A percentile compares a stretch with the other conserved stretches of the same genome.
These are phyloP conservation scores for Tethea ocularis DNA, from an alignment of 2,888 invertebrate genomes.

Conservation along the genomic window DNA sequence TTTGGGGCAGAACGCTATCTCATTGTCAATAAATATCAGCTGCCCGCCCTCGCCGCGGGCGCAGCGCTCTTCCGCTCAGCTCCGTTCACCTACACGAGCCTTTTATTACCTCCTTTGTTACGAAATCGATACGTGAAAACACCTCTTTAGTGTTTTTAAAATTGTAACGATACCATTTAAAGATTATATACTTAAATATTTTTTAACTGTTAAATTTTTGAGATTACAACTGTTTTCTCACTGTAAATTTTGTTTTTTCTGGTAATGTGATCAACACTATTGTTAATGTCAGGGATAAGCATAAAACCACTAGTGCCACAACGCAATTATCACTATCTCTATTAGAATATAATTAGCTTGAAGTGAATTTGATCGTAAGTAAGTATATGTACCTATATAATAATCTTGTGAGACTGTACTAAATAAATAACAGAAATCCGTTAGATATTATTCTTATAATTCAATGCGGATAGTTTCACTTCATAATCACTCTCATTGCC, in stretches of 20 bases:
- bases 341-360: too few species aligned
- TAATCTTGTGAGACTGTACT: not conserved
- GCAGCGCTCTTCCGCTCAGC: slow-evolving; percentile 36
- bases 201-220: not conserved
- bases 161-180: slow-evolving; percentile 32
- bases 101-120: slow-evolving; percentile 51
- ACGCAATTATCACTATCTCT: too few species aligned
- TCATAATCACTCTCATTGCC: slow-evolving; percentile 6
- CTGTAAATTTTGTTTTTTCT: too few species aligned
- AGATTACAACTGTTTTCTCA: not conserved
- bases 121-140: slow-evolving; percentile 57
- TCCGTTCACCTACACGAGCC: slow-evolving; percentile 14
- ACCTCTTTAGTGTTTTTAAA: slow-evolving; percentile 41
- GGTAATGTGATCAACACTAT: too few species aligned
- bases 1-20: slow-evolving; percentile 63
- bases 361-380: not conserved
- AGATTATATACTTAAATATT: slow-evolving; percentile 15
- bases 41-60: slow-evolving; percentile 39
- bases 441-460: not conserved
- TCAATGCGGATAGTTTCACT: slow-evolving; percentile 8
- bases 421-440: not conserved
- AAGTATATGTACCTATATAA: not conserved
- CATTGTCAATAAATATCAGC: slow-evolving; percentile 63
- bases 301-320: too few species aligned
- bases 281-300: too few species aligned